Conservation (phyloP, 2,113 vertebrate species). For the Symphodus melops region DNA sequence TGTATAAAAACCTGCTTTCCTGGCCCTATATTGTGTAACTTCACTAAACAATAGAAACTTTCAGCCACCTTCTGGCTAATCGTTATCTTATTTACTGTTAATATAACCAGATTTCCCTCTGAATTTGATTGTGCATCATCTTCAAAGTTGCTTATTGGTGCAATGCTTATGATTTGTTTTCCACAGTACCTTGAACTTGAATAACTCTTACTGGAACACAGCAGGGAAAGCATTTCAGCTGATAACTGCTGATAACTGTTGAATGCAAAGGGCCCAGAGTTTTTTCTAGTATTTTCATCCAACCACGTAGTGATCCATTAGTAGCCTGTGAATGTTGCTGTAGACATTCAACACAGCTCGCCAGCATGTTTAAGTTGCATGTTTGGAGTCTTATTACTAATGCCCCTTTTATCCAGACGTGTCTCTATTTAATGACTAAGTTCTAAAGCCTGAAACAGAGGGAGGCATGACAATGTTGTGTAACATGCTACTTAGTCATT, state of each 20-base stretch:
- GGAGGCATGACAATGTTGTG: conserved; percentile 43
- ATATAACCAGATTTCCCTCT: too few species aligned
- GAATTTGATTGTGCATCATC: too few species aligned
- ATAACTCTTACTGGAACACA: too few species aligned
- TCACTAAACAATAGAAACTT: too few species aligned
- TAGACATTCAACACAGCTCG: not conserved
- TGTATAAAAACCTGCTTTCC: too few species aligned
- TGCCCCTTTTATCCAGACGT: not conserved
- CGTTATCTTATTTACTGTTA: too few species aligned
- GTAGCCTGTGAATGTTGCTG: not conserved
- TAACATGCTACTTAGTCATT: conserved; percentile 61
- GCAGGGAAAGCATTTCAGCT: too few species aligned
- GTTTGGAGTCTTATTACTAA: not conserved
- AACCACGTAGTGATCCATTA: not conserved
- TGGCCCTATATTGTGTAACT: too few species aligned
- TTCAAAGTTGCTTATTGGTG: too few species aligned
- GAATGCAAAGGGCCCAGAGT: not conserved
- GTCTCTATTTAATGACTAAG: not conserved
- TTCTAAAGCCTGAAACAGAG: not conserved
- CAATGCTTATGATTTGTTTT: too few species aligned
- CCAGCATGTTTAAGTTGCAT: not conserved
- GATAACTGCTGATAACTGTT: not conserved
- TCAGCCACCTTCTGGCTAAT: too few species aligned
- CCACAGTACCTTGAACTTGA: too few species aligned
- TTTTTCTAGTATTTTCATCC: not conserved